Percentiles rank a stretch among this genome's conserved stretches.
Conservation (phyloP, 2,113 vertebrate species). For the Aleadryas rufinucha region DNA sequence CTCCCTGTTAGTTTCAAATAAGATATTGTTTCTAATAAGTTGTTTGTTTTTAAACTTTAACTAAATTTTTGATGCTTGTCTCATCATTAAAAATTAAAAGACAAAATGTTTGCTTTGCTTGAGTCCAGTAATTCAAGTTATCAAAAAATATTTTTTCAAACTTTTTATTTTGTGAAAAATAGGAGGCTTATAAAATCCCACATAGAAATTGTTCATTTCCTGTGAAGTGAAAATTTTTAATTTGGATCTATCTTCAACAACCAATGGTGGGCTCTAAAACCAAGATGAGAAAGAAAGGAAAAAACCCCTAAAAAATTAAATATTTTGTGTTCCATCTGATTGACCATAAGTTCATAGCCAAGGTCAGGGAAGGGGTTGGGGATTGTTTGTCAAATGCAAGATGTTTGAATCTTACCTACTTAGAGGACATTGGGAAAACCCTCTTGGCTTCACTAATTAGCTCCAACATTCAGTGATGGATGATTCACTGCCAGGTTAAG, state of each 20-base stretch:
- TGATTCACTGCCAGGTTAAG: not conserved
- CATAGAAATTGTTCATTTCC: not conserved
- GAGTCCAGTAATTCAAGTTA: not conserved
- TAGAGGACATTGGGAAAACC: not conserved
- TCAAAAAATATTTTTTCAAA: not conserved
- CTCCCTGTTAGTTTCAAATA: not conserved
- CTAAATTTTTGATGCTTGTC: not conserved
- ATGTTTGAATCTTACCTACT: not conserved
- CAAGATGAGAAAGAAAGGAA: not conserved
- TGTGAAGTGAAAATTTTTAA: not conserved
- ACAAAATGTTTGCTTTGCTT: not conserved
- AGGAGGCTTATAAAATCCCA: not conserved
- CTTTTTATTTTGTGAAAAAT: not conserved
- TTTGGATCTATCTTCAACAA: not conserved
- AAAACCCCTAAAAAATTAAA: not conserved
- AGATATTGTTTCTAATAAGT: not conserved
- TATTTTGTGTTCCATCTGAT: not conserved
- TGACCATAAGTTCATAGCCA: not conserved
- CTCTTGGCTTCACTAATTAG: not conserved
- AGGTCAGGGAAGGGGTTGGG: not conserved
- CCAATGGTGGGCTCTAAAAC: not conserved
- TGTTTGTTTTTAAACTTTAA: fast-evolving
- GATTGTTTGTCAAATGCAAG: not conserved
- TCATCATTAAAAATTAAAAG: not conserved
- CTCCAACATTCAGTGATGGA: not conserved